Base-by-base conservation (phyloP, 1,140 invertebrate species). In the Druon quercuslanigerum region DNA sequence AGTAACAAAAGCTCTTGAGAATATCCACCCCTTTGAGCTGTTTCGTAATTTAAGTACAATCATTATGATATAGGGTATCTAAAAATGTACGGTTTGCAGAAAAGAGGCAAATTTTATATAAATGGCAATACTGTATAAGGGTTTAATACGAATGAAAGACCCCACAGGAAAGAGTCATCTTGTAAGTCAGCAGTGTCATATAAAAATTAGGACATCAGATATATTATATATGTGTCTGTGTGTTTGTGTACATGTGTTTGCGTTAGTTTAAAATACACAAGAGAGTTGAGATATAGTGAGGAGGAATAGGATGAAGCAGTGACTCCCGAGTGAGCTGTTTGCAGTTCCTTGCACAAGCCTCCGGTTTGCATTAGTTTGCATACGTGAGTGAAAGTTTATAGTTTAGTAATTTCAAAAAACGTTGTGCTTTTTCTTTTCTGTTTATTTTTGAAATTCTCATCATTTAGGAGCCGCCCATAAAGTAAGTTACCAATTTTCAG, bases 281-380 rank as follows among this genome's bases (percentile, higher is more conserved):
- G 71, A 50, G 71, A 72, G 51, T 9, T 19, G 40, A 72, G 71
- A 52, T 8, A 71, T 25, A 50, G 16, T 40, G 50, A 78, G 70
- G 52, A 56, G 50, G 72, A 46, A 20, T 51, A 50, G 75, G 66
- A 74, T 56, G 74, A 73, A 72, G 66, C 71, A 76, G 86, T 75
- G 80, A 83, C 79, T 85, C 85, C 85, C 85, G 84, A 84, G 86
- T 86, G 86, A 86, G 84, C 86, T 86, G 87, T 87, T 87, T 87
- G 86, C 85, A 86, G 86, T 86, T 86, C 86, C 85, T 87, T 85
- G 83, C 82, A 82, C 87, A 84, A 83, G 86, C 85, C 85, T 84
- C 80, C 83, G 82, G 81, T 87, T 88, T 87, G 85, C 83, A 85
- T 87, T 87, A 89, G 84, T 87, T 88, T 88, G 84, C 87, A 88